A percentile compares a stretch with the other conserved stretches of the same genome.
These are phyloP conservation scores for Muricea muricata DNA, from an alignment of 92 coral and sea anemone genomes.

Conservation along the genomic window DNA sequence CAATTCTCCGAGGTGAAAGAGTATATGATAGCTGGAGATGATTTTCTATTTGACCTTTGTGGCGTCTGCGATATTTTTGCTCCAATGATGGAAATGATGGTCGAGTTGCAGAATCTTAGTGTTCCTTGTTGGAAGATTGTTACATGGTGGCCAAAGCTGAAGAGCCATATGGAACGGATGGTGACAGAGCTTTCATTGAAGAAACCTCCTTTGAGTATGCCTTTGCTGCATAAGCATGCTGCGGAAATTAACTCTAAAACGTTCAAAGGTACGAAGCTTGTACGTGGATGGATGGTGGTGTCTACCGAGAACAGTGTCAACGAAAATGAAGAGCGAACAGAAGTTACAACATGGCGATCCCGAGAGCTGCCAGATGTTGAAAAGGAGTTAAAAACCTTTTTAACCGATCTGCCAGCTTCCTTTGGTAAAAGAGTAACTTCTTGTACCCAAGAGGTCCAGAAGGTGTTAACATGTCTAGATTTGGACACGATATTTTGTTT, in stretches of 20 bases:
- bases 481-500: not conserved
- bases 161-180: not conserved
- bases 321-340: no score
- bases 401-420: no score
- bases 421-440: not conserved
- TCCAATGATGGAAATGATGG: not conserved
- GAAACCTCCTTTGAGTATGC: not conserved
- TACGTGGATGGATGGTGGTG: no score
- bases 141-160: not conserved
- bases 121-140: not conserved
- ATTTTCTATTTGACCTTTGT: not conserved
- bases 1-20: not conserved
- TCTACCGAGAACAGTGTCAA: no score
- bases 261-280: not conserved
- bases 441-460: not conserved
- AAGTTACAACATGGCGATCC: no score
- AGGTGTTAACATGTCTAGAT: not conserved
- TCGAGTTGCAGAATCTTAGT: not conserved
- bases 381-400: no score
- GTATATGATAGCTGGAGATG: conserved; percentile 1
- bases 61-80: not conserved
- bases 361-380: no score
- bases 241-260: not conserved
- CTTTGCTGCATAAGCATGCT: not conserved
- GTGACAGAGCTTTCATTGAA: not conserved